A percentile compares a stretch with the other conserved stretches of the same genome.
Evolutionary conservation across 2,113 vertebrate genomes (phyloP).

Genomic region (Gavia stellata): DNA sequence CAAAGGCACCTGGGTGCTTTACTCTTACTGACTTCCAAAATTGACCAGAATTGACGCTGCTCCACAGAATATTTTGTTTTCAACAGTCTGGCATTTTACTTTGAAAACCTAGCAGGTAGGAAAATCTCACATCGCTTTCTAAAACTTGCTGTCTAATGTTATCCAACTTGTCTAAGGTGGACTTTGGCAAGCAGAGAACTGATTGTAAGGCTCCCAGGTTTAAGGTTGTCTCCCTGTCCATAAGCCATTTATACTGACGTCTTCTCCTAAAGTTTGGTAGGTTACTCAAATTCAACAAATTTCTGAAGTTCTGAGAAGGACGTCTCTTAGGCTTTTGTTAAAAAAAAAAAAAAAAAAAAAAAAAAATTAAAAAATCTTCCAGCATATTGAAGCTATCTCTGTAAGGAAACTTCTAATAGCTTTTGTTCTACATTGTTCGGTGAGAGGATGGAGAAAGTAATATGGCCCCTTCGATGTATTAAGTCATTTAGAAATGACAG

Average conservation of each 20-base stretch:
- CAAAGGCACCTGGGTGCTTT: not conserved
- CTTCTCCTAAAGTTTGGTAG: not conserved
- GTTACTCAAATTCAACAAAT: not conserved
- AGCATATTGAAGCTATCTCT: not conserved
- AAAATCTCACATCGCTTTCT: rapidly evolving
- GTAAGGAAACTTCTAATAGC: not conserved
- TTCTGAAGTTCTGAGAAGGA: not conserved
- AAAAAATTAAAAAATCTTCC: not conserved
- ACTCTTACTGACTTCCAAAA: not conserved
- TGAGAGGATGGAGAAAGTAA: not conserved
- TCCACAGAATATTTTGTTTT: not conserved
- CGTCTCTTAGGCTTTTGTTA: not conserved
- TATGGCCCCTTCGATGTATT: not conserved
- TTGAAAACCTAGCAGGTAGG: not conserved
- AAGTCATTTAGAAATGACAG: not conserved
- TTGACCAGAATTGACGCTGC: not conserved
- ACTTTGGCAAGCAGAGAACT: not conserved
- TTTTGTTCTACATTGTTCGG: not conserved
- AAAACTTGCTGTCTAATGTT: not conserved
- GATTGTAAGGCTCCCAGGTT: not conserved
- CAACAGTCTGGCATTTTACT: not conserved
- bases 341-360: not conserved
- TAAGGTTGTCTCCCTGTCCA: not conserved
- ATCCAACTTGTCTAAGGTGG: not conserved
- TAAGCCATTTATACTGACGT: not conserved